Evolutionary conservation across 1,140 invertebrate genomes (phyloP).

Genomic region (Drepana arcuata): DNA sequence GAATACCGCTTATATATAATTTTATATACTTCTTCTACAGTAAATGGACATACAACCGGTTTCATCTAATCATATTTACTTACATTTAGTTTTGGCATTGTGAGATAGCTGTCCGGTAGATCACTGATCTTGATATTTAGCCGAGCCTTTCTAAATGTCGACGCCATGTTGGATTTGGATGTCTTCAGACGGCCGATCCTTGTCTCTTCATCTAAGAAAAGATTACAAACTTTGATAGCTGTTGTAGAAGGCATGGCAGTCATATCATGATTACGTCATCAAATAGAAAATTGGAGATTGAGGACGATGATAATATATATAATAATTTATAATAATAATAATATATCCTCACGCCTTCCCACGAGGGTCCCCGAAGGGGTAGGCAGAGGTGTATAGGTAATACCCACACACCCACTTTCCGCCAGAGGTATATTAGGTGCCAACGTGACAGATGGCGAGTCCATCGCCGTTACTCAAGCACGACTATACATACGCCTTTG

Average conservation of each 20-base stretch:
- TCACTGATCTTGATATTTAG: not conserved
- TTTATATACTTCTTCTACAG: slow-evolving; percentile 34
- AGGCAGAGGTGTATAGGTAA: too few relatives aligned
- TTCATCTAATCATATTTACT: slow-evolving; percentile 39
- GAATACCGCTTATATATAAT: slow-evolving; percentile 30
- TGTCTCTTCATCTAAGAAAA: slow-evolving; percentile 47
- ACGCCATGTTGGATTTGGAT: slow-evolving; percentile 15
- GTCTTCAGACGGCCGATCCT: slow-evolving; percentile 15
- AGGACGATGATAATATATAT: not conserved
- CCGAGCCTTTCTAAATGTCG: slow-evolving; percentile 7
- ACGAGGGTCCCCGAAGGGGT: too few relatives aligned
- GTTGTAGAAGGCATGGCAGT: not conserved
- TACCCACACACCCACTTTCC: too few relatives aligned
- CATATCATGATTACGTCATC: not conserved
- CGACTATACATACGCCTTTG: too few relatives aligned
- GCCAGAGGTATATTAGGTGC: too few relatives aligned
- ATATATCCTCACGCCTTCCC: not conserved
- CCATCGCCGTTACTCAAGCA: too few relatives aligned
- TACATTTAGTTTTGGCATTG: slow-evolving; percentile 53
- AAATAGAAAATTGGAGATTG: not conserved
- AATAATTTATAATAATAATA: not conserved
- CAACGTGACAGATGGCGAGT: too few relatives aligned
- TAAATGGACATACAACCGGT: slow-evolving; percentile 66
- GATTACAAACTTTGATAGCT: not conserved
- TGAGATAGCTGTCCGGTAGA: slow-evolving; percentile 33